A percentile compares a stretch with the other conserved stretches of the same genome.
phyloP scores from a whole-genome alignment of 2,797 vertebrate genomes.

The Cacajao melanocephalus region DNA sequence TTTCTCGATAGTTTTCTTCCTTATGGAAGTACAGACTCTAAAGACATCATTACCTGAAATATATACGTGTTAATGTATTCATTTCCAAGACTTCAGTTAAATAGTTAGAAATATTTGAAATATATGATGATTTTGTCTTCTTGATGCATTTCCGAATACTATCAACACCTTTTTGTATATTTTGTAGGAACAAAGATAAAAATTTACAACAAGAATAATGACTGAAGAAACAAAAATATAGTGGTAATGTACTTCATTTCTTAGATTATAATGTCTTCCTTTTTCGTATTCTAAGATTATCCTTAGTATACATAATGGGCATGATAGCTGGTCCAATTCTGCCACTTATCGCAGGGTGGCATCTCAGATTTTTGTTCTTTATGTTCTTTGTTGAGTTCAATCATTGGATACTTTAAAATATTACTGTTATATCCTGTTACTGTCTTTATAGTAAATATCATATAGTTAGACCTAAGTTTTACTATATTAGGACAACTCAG shows the following conservation, averaged over 20 bases:
- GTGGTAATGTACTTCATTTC: neutral
- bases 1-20: constrained; percentile 47
- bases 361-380: constrained; percentile 38
- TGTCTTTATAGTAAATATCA: constrained; percentile 18
- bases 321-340: neutral
- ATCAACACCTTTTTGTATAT: constrained; percentile 7
- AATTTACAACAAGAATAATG: constrained; percentile 26
- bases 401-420: neutral
- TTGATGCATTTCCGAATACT: constrained; percentile 2
- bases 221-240: neutral
- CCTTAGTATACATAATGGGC: neutral
- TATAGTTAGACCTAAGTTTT: constrained; percentile 1
- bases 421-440: neutral
- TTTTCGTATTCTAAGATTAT: neutral
- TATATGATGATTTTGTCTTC: constrained; percentile 29
- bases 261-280: neutral
- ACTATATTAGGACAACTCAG: neutral
- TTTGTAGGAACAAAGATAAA: constrained; percentile 46
- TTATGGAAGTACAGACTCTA: constrained; percentile 18
- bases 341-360: neutral
- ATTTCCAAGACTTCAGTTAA: constrained; percentile 8
- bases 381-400: neutral
- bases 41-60: neutral
- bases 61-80: neutral
- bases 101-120: constrained; percentile 26